These are phyloP conservation scores for Piprites chloris DNA, from an alignment of 2,113 vertebrate genomes.

Conservation along the genomic window DNA sequence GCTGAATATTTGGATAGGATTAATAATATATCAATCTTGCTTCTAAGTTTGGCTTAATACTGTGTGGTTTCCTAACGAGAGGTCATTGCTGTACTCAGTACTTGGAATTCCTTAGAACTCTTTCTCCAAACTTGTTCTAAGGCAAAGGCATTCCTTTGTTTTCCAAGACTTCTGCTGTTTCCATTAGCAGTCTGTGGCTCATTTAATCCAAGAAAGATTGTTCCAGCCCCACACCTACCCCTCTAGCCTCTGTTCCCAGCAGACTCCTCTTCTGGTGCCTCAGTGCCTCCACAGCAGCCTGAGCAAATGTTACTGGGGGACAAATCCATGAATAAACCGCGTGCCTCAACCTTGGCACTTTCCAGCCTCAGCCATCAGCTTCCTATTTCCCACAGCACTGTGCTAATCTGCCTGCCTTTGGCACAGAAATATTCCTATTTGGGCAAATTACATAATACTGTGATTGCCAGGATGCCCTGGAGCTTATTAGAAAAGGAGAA, in stretches of 20 bases:
- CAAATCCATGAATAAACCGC: background rate
- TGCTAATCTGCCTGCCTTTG: background rate
- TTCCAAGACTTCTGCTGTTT: background rate
- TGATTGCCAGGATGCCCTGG: background rate
- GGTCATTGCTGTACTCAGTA: background rate
- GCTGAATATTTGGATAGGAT: background rate
- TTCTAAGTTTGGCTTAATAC: background rate
- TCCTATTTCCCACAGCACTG: background rate
- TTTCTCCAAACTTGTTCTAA: background rate
- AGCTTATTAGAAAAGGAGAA: background rate
- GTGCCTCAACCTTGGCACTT: background rate
- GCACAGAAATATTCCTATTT: background rate
- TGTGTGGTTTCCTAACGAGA: background rate
- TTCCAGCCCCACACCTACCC: background rate
- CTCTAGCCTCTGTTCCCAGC: accelerated
- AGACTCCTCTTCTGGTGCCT: background rate
- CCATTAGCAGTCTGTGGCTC: background rate
- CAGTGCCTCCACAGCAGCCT: background rate
- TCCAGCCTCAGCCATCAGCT: background rate
- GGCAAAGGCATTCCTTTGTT: background rate
- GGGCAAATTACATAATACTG: background rate
- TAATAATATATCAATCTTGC: background rate
- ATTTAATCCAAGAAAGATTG: background rate
- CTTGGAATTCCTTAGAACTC: background rate
- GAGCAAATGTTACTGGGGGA: accelerated